These are phyloP conservation scores for Dryoscopus gambensis DNA, from an alignment of 2,113 vertebrate genomes.

Conservation along the genomic window DNA sequence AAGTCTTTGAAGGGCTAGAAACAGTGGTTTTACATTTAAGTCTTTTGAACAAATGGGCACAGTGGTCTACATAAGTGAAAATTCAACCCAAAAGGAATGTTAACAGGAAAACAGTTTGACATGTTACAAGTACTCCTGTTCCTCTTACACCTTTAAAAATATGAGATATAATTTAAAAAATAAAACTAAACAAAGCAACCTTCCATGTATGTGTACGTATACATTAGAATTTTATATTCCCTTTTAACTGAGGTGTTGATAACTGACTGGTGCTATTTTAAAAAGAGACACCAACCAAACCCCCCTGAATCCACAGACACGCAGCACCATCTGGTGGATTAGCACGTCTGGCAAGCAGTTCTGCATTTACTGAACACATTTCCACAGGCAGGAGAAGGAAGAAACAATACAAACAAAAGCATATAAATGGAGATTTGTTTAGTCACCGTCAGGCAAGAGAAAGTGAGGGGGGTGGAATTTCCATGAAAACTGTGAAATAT, in stretches of 20 bases:
- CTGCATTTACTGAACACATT: background rate
- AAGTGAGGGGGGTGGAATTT: background rate
- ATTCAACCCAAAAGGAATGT: background rate
- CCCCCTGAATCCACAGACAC: constrained; percentile 51
- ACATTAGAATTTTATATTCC: background rate
- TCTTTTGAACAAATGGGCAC: background rate
- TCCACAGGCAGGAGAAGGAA: background rate
- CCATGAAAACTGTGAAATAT: background rate
- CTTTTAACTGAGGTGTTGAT: background rate
- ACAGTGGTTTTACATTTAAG: background rate
- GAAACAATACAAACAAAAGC: background rate
- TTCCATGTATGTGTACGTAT: background rate
- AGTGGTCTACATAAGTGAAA: background rate
- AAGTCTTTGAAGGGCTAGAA: background rate
- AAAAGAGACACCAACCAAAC: background rate
- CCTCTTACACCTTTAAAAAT: constrained; percentile 27
- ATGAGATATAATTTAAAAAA: background rate
- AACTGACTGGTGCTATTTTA: background rate
- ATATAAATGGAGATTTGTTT: background rate
- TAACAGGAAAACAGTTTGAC: background rate
- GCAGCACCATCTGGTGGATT: constrained; percentile 80
- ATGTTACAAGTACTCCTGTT: constrained; percentile 13
- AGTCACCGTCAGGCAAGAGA: background rate
- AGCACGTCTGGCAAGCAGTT: background rate
- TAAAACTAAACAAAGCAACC: background rate